phyloP scores from a whole-genome alignment of 2,113 vertebrate genomes.

The Furnarius figulus region DNA sequence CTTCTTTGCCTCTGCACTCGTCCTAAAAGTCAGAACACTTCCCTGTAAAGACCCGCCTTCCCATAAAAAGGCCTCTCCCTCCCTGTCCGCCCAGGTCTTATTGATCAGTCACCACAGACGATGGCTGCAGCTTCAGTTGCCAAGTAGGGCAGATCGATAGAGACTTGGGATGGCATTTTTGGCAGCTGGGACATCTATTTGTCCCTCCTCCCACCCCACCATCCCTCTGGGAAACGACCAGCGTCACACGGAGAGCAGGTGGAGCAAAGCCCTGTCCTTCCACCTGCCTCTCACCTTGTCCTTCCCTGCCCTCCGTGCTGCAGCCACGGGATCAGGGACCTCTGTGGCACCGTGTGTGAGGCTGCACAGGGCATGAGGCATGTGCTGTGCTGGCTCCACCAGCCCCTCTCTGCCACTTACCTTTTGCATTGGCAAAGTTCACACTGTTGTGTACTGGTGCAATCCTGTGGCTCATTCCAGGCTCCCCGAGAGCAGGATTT shows the following conservation, averaged over 20 bases:
- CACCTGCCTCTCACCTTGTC: neutral
- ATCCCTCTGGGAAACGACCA: neutral
- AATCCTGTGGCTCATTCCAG: neutral
- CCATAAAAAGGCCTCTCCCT: neutral
- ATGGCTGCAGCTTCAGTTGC: conserved; percentile 55
- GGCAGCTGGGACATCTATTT: conserved; percentile 35
- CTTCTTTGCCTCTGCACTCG: neutral
- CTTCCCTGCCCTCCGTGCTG: neutral
- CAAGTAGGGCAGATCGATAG: conserved; percentile 68
- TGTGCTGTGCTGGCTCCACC: accelerated
- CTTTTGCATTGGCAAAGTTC: neutral
- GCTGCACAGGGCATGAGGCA: neutral
- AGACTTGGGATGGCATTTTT: conserved; percentile 26
- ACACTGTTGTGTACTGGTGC: neutral
- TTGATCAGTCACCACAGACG: conserved; percentile 46
- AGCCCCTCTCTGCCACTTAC: accelerated
- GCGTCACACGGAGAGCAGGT: neutral
- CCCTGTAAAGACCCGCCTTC: neutral
- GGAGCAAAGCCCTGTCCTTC: neutral
- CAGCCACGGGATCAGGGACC: neutral
- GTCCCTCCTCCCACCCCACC: neutral
- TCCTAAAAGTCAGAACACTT: conserved; percentile 28
- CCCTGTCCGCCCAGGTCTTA: neutral
- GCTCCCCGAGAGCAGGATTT: neutral
- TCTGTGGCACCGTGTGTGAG: accelerated